Evolutionary conservation across 2,113 vertebrate species (phyloP).

Genomic region (Barbus barbus): DNA sequence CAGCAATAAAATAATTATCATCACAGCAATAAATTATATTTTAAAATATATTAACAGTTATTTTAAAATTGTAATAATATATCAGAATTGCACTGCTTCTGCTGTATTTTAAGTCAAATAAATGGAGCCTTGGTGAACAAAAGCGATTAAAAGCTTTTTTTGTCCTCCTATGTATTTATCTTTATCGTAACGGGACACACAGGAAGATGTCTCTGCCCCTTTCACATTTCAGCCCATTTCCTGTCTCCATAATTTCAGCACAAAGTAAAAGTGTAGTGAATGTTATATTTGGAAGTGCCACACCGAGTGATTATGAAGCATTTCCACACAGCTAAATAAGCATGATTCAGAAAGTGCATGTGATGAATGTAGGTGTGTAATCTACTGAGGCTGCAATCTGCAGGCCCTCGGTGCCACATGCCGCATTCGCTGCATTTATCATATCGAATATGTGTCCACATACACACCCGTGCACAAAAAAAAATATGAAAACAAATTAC

Average conservation of each 20-base stretch:
- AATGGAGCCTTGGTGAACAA: background rate
- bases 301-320: conserved; percentile 57
- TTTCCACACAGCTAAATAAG: conserved; percentile 50
- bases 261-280: conserved; percentile 26
- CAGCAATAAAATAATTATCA: no score
- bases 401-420: background rate
- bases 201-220: no score
- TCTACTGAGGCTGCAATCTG: conserved; percentile 48
- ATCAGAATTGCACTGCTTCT: no score
- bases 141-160: no score
- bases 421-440: background rate
- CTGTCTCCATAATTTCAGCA: background rate
- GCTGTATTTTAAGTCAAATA: no score
- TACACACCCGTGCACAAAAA: background rate
- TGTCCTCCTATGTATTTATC: no score
- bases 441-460: background rate
- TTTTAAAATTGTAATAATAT: no score
- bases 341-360: conserved; percentile 31
- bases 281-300: conserved; percentile 59
- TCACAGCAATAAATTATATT: no score
- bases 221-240: background rate
- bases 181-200: no score
- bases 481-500: conserved; percentile 1
- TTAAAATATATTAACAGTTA: no score
- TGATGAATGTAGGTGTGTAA: conserved; percentile 55